Evolutionary conservation across 2,888 invertebrate species (phyloP).

Genomic region (Pterobdella sp.): DNA sequence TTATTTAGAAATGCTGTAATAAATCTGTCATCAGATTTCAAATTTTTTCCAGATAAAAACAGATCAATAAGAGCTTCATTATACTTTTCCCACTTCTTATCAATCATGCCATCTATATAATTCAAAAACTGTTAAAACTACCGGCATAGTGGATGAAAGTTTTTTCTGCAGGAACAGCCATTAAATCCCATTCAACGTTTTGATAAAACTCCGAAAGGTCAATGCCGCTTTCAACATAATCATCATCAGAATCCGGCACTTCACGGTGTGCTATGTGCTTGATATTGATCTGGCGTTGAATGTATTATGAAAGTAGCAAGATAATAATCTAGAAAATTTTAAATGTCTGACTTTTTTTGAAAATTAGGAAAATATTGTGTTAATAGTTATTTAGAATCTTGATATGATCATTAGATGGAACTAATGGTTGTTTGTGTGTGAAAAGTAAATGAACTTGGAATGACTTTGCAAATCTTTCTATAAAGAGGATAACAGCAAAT

Average conservation of each 20-base stretch:
- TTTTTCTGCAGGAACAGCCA: slow-evolving; percentile 36
- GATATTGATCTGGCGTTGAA: slow-evolving; percentile 33
- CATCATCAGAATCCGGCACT: neutral
- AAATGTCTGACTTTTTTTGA: neutral
- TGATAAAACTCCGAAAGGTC: slow-evolving; percentile 35
- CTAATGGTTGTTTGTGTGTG: neutral
- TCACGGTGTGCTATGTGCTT: slow-evolving; percentile 30
- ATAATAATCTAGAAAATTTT: neutral
- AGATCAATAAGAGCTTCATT: too few relatives aligned
- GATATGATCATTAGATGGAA: neutral
- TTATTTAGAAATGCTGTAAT: too few relatives aligned
- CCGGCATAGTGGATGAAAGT: slow-evolving; percentile 33
- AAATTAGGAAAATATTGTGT: neutral
- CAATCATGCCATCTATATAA: too few relatives aligned
- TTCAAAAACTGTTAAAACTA: too few relatives aligned
- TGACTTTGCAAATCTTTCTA: too few relatives aligned
- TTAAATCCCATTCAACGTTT: slow-evolving; percentile 39
- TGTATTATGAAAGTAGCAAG: too few relatives aligned
- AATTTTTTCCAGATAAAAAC: too few relatives aligned
- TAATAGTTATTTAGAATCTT: neutral
- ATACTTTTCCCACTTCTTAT: too few relatives aligned
- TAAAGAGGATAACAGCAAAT: too few relatives aligned
- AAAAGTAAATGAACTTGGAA: neutral
- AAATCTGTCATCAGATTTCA: too few relatives aligned
- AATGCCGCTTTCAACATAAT: slow-evolving; percentile 31